Base-by-base conservation (phyloP, 2,888 invertebrate species). In the Eurytoma adleriae region DNA sequence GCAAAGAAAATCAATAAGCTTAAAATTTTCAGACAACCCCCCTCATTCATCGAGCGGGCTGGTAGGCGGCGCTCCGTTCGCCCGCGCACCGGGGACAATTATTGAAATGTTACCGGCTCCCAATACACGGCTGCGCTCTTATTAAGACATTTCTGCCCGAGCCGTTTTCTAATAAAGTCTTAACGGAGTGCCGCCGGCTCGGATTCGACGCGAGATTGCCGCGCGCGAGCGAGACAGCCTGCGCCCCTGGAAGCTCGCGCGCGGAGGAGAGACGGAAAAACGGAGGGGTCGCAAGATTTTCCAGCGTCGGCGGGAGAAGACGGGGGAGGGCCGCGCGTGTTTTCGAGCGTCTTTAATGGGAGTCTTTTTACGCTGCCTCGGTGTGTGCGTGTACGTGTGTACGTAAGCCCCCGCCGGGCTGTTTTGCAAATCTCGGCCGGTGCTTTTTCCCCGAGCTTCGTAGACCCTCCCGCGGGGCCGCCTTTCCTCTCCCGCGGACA, bases 121-220 rank as follows among this genome's bases (percentile, higher is more conserved):
- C 18, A 30, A 61, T 72, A 70, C 54, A 62, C 24, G 14, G 27
- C 16, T 2, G n/a, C 30, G 61, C 30, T 54, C 66, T 82, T 85
- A 89, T 89, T 89, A 88, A 88, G 89, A 88, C 85, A 85, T 86
- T 87, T 83, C 81, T 57, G 74, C 54, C n/a, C 40, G 61, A 76
- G 87, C 87, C 88, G 88, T 89, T 90, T 90, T 89, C 88, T 90
- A 89, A 90, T 90, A 89, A 89, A 90, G 88, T 86, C 88, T 85
- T 87, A 81, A 71, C 78, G 72, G 78, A 79, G 70, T 80, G 71
- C 70, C 80, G 24, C 78, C 77, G 77, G 76, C 81, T 75, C 70
- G 75, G 75, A 81, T 79, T 75, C 79, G 59, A 77, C 40, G 48
- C 57, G 69, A 20, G 64, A 78, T 72, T 72, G 72, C 72, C 18